These are phyloP conservation scores for Drosophila cognata DNA, from an alignment of 2,888 invertebrate species.

Conservation along the genomic window DNA sequence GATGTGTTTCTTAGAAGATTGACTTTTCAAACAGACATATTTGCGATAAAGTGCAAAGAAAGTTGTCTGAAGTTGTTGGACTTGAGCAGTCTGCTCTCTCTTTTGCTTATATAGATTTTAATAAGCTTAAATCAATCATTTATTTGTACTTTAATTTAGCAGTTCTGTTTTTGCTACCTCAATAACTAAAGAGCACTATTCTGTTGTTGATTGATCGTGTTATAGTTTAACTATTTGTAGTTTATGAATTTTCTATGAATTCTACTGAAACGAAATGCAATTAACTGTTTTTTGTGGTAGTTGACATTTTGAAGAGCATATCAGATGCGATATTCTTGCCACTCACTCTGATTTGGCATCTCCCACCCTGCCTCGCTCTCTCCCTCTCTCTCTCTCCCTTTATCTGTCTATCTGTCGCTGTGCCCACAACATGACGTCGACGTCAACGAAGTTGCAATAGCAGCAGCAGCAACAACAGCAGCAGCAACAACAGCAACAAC, in stretches of 20 bases:
- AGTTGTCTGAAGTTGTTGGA: not conserved
- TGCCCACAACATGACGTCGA: conserved; percentile 16
- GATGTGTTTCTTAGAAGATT: not conserved
- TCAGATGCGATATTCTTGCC: not conserved
- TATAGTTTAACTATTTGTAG: not conserved
- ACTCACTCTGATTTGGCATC: not conserved
- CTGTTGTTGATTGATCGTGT: not conserved
- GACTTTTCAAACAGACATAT: not conserved
- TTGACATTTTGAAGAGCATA: conserved; percentile 4
- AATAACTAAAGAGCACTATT: not conserved
- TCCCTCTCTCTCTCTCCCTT: not conserved
- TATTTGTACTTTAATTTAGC: not conserved
- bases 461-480: not conserved
- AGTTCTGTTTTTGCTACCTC: not conserved
- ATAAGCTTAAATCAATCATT: not conserved
- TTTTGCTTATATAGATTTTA: not conserved
- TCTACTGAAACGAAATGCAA: not conserved
- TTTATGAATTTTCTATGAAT: not conserved
- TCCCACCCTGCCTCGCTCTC: not conserved
- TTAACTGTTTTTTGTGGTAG: not conserved
- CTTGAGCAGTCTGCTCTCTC: not conserved
- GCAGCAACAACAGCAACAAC: conserved; percentile 2
- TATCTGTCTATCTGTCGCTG: not conserved
- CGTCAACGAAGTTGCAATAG: conserved; percentile 48
- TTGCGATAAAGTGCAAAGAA: not conserved